phyloP scores from a whole-genome alignment of 2,797 vertebrate species.

The Chrysocyon brachyurus region DNA sequence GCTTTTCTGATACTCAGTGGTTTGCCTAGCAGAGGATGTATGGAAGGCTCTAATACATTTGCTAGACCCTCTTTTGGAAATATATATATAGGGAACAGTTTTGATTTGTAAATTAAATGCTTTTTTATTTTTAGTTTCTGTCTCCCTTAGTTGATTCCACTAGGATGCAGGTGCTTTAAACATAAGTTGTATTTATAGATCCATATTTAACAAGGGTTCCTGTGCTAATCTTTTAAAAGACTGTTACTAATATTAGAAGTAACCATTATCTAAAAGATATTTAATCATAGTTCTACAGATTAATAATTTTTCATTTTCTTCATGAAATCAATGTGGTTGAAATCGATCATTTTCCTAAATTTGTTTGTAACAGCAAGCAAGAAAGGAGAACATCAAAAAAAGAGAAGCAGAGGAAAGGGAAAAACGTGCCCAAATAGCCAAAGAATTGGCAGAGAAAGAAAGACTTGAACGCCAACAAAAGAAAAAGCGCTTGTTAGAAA shows the following conservation, averaged over 20 bases:
- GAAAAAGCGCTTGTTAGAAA: conserved; percentile 94
- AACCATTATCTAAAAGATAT: conserved; percentile 6
- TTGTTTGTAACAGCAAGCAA: conserved; percentile 92
- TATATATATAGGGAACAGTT: background rate
- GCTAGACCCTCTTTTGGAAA: conserved; percentile 21
- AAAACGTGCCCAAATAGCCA: conserved; percentile 93
- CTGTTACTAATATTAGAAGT: conserved; percentile 52
- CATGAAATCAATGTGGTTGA: conserved; percentile 43
- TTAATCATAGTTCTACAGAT: conserved; percentile 5
- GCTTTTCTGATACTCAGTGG: background rate
- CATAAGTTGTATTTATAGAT: conserved; percentile 48
- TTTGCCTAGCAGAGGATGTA: background rate
- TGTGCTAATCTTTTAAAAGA: conserved; percentile 55
- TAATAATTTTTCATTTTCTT: conserved; percentile 59
- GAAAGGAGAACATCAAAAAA: conserved; percentile 94
- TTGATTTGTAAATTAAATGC: conserved; percentile 64
- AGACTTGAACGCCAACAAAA: conserved; percentile 95
- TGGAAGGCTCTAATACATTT: background rate
- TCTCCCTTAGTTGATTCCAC: conserved; percentile 61
- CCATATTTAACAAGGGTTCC: background rate
- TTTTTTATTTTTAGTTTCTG: conserved; percentile 72
- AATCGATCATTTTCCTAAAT: conserved; percentile 81
- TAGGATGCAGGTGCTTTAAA: conserved; percentile 56
- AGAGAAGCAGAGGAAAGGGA: conserved; percentile 96
- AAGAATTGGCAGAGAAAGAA: conserved; percentile 97